phyloP scores from a whole-genome alignment of 1,140 invertebrate species.

The Phymastichus coffea region DNA sequence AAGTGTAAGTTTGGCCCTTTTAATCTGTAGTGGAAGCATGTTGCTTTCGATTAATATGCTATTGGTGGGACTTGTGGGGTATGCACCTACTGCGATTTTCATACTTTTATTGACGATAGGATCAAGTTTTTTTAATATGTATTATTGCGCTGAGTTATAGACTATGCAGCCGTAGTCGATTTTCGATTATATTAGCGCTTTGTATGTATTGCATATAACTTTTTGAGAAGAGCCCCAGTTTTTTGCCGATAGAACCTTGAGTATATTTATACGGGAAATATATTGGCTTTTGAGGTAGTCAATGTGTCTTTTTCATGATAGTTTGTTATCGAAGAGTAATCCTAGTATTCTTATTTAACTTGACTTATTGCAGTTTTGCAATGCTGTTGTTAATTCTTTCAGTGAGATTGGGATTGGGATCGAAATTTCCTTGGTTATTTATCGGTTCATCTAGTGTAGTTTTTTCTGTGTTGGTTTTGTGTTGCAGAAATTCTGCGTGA shows the following conservation, averaged over 20 bases:
- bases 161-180: too few species aligned
- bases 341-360: neutral
- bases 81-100: too few species aligned
- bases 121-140: conserved; percentile 14
- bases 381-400: too few species aligned
- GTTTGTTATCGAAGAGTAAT: too few species aligned
- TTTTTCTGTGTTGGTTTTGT: neutral
- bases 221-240: conserved; percentile 19
- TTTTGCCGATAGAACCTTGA: conserved; percentile 18
- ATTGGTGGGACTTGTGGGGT: conserved; percentile 7
- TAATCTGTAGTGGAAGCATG: neutral
- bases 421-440: neutral
- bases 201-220: conserved; percentile 8
- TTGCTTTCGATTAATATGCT: conserved; percentile 20
- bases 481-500: conserved; percentile 20
- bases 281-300: too few species aligned
- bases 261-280: too few species aligned
- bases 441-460: neutral
- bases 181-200: conserved; percentile 22
- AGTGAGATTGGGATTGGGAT: neutral
- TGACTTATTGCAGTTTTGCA: neutral
- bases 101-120: conserved; percentile 12
- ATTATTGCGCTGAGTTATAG: conserved; percentile 12
- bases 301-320: too few species aligned
- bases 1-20: neutral